phyloP scores from a whole-genome alignment of 2,113 vertebrate species.

The Rhagologus leucostigma region DNA sequence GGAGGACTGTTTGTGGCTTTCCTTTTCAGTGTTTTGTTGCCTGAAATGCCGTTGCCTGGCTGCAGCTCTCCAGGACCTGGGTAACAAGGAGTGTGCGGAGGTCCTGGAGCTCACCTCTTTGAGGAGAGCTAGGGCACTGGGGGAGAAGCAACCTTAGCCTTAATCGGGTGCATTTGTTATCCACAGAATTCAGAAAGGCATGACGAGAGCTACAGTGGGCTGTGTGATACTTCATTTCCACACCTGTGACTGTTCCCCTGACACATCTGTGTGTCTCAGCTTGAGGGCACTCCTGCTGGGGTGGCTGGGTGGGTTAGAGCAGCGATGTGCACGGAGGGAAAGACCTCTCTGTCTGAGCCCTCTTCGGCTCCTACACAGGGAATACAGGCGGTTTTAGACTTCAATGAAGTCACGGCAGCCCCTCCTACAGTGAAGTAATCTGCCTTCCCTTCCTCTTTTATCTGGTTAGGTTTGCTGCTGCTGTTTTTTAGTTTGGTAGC shows the following conservation, averaged over 20 bases:
- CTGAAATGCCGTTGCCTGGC: neutral
- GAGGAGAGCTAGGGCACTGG: fast-evolving
- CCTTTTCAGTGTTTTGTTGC: neutral
- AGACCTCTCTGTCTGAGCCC: neutral
- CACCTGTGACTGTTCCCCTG: fast-evolving
- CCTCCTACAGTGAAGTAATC: neutral
- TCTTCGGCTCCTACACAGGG: neutral
- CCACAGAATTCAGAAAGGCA: neutral
- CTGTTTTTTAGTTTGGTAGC: neutral
- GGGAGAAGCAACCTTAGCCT: neutral
- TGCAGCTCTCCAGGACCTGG: neutral
- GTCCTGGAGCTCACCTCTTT: neutral
- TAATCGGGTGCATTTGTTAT: fast-evolving
- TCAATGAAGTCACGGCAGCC: neutral
- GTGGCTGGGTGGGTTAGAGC: neutral
- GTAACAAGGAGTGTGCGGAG: neutral
- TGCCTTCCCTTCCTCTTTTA: neutral
- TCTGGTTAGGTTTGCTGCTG: neutral
- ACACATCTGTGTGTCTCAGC: neutral
- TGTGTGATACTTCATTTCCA: neutral
- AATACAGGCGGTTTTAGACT: neutral
- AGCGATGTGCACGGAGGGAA: neutral
- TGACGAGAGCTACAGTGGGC: neutral
- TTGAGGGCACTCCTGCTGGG: neutral
- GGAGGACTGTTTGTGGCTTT: neutral